A percentile compares a stretch with the other conserved stretches of the same genome.
Evolutionary conservation across 2,888 invertebrate genomes (phyloP).

Genomic region (Amiota communis): DNA sequence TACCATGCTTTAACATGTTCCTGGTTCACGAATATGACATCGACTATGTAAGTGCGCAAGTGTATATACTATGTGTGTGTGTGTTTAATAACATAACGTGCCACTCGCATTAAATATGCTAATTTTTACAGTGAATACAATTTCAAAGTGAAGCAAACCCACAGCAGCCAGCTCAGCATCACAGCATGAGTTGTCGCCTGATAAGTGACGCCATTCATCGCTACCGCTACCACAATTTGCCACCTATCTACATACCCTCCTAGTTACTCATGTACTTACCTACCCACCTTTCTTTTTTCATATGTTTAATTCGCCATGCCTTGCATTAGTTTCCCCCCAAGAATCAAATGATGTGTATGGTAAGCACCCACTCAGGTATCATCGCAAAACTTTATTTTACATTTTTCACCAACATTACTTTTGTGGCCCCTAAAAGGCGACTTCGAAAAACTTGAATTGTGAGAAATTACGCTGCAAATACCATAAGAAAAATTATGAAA

Average conservation of each 20-base stretch:
- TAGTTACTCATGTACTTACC: too few species aligned
- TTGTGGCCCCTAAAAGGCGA: not conserved
- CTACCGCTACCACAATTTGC: conserved; percentile 10
- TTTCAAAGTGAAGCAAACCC: conserved; percentile 44
- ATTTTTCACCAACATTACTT: conserved; percentile 13
- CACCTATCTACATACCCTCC: not conserved
- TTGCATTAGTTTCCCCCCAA: too few species aligned
- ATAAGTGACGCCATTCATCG: conserved; percentile 31
- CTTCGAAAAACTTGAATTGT: conserved; percentile 48
- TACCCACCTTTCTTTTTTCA: too few species aligned
- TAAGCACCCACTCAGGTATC: too few species aligned
- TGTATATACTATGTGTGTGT: conserved; percentile 55
- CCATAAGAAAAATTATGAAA: conserved; percentile 59
- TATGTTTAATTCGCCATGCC: too few species aligned
- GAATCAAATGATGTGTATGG: too few species aligned
- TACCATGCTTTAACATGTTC: too few species aligned
- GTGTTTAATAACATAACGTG: conserved; percentile 67
- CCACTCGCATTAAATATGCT: conserved; percentile 66
- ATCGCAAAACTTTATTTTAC: not conserved
- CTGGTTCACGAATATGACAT: not conserved
- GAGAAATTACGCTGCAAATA: conserved; percentile 62
- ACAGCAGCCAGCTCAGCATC: conserved; percentile 39
- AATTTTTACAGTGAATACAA: conserved; percentile 62
- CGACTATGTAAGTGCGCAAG: conserved; percentile 32
- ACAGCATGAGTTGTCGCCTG: conserved; percentile 40